phyloP scores from a whole-genome alignment of 2,888 invertebrate species.

The Drosophila meridiana region DNA sequence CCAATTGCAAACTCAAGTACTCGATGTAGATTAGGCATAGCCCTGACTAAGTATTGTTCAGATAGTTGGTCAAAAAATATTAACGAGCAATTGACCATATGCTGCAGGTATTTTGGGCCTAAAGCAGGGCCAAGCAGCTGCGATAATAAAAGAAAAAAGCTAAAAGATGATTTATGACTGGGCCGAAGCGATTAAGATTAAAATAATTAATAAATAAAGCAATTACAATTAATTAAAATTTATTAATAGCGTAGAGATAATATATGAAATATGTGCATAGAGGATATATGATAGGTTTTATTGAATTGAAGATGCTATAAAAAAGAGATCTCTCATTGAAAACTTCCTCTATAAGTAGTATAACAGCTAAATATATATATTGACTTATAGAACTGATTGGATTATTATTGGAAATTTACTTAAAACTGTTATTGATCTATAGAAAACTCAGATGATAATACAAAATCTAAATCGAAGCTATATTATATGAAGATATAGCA shows the following conservation, averaged over 20 bases:
- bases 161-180: not conserved
- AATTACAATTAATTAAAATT: constrained; percentile 9
- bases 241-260: not conserved
- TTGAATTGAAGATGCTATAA: not conserved
- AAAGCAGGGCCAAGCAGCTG: not conserved
- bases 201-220: constrained; percentile 14
- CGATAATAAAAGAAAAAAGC: constrained; percentile 1
- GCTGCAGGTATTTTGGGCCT: not conserved
- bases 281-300: not conserved
- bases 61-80: constrained; percentile 62
- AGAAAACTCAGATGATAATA: too few species aligned
- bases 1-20: constrained; percentile 42
- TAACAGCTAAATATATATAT: too few species aligned
- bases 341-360: too few species aligned
- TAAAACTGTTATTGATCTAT: too few species aligned
- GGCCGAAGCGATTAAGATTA: constrained; percentile 1
- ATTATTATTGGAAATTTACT: too few species aligned
- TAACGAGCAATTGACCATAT: constrained; percentile 37
- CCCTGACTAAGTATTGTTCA: constrained; percentile 49
- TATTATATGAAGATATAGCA: too few species aligned
- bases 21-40: constrained; percentile 66
- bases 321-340: not conserved
- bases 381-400: too few species aligned
- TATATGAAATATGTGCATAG: not conserved
- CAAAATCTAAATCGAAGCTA: too few species aligned